These are phyloP conservation scores for Geococcyx californianus DNA, from an alignment of 2,113 vertebrate genomes.

Conservation along the genomic window DNA sequence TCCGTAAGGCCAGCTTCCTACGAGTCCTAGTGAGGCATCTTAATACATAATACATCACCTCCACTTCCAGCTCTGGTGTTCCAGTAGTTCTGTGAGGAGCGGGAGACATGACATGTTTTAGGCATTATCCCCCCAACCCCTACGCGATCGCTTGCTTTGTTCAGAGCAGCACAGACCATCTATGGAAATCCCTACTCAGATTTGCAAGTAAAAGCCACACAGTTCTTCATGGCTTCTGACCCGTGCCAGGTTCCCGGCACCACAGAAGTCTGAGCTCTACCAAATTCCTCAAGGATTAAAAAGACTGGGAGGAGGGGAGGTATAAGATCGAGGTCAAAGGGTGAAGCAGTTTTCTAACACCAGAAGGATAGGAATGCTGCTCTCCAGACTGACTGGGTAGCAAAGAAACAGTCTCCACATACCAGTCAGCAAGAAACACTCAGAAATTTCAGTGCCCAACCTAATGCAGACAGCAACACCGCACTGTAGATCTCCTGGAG, in stretches of 20 bases:
- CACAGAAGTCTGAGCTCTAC: not conserved
- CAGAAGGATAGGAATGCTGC: not conserved
- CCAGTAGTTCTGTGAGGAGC: not conserved
- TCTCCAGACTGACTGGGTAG: not conserved
- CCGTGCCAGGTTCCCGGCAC: not conserved
- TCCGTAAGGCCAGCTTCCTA: not conserved
- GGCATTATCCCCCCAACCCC: not conserved
- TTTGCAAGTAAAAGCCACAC: not conserved
- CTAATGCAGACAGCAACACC: not conserved
- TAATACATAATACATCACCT: constrained; percentile 28
- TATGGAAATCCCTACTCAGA: not conserved
- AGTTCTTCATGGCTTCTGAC: not conserved
- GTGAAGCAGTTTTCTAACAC: not conserved
- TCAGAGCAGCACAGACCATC: not conserved
- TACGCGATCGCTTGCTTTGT: not conserved
- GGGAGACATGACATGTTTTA: not conserved
- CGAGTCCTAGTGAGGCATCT: not conserved
- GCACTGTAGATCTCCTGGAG: not conserved
- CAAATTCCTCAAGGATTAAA: constrained; percentile 10
- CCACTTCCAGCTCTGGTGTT: not conserved
- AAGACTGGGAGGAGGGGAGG: too few relatives aligned
- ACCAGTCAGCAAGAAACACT: not conserved
- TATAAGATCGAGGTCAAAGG: not conserved
- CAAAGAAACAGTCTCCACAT: rapidly evolving
- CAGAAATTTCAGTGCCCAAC: not conserved